Conservation (phyloP, 37 sponge, comb jelly and placozoan species). For the Haliclona indistincta region DNA sequence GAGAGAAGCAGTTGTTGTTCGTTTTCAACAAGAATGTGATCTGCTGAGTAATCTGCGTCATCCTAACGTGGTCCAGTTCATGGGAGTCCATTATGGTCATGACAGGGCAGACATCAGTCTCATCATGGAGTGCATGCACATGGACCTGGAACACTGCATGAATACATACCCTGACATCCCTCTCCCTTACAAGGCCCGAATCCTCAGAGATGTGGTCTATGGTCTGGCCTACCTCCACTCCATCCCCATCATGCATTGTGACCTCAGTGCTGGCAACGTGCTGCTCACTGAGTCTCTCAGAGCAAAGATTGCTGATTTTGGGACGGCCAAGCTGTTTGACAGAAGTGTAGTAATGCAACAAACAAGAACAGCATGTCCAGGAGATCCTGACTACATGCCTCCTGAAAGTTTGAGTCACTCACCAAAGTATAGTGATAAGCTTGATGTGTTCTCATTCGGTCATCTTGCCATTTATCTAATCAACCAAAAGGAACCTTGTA, state of each 20-base stretch:
- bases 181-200: constrained; percentile 18
- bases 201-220: constrained; percentile 34
- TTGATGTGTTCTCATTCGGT: constrained; percentile 68
- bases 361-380: constrained; percentile 47
- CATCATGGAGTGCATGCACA: too few relatives aligned
- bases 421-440: constrained; percentile 46
- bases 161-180: neutral
- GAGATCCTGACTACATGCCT: constrained; percentile 64
- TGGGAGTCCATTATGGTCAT: too few relatives aligned
- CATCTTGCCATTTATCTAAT: too few relatives aligned
- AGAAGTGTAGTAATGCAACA: constrained; percentile 23
- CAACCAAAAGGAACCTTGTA: too few relatives aligned
- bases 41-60: too few relatives aligned
- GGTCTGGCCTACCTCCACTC: constrained; percentile 54
- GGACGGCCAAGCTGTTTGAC: constrained; percentile 62
- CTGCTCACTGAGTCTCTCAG: constrained; percentile 19
- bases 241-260: constrained; percentile 51
- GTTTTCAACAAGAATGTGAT: too few relatives aligned
- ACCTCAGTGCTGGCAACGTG: constrained; percentile 62
- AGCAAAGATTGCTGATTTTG: constrained; percentile 64
- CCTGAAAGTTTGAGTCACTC: constrained; percentile 51
- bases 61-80: too few relatives aligned
- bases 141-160: too few relatives aligned
- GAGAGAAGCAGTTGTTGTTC: too few relatives aligned
- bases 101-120: too few relatives aligned